Conservation (phyloP, 2,797 vertebrate genomes). For the Acanthis flammea region DNA sequence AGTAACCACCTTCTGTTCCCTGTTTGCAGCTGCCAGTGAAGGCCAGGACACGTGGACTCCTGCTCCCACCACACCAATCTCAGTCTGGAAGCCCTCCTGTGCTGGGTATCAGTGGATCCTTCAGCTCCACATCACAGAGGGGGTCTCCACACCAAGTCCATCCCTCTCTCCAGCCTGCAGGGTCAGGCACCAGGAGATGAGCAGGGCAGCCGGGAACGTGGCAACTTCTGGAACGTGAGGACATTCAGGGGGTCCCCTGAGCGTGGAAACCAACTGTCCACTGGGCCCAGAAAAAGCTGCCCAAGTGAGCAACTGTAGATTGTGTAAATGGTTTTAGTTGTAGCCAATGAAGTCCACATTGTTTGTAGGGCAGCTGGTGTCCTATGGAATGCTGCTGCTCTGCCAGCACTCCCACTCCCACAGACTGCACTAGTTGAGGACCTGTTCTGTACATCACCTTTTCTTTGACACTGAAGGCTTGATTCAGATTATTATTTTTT, state of each 20-base stretch:
- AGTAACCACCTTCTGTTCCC: not conserved
- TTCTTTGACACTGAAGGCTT: constrained; percentile 53
- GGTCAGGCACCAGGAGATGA: not conserved
- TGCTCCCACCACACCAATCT: not conserved
- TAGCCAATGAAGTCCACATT: not conserved
- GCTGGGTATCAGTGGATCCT: not conserved
- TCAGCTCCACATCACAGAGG: not conserved
- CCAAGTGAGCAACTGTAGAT: constrained; percentile 41
- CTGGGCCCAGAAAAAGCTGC: not conserved
- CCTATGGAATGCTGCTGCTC: constrained; percentile 18
- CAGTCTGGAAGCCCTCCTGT: not conserved
- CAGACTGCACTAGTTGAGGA: constrained; percentile 36
- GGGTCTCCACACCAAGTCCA: not conserved
- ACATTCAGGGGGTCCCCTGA: not conserved
- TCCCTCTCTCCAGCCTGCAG: not conserved
- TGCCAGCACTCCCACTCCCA: not conserved
- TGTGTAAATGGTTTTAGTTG: constrained; percentile 18
- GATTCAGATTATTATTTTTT: constrained; percentile 54
- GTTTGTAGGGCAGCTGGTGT: not conserved
- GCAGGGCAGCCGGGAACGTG: not conserved
- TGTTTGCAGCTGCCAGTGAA: constrained; percentile 23
- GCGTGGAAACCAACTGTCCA: not conserved
- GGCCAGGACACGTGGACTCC: not conserved
- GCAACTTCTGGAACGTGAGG: not conserved
- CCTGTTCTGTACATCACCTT: constrained; percentile 46